Percentiles rank a stretch among this genome's conserved stretches.
Conservation (phyloP, 2,113 vertebrate species). For the Carollia perspicillata region DNA sequence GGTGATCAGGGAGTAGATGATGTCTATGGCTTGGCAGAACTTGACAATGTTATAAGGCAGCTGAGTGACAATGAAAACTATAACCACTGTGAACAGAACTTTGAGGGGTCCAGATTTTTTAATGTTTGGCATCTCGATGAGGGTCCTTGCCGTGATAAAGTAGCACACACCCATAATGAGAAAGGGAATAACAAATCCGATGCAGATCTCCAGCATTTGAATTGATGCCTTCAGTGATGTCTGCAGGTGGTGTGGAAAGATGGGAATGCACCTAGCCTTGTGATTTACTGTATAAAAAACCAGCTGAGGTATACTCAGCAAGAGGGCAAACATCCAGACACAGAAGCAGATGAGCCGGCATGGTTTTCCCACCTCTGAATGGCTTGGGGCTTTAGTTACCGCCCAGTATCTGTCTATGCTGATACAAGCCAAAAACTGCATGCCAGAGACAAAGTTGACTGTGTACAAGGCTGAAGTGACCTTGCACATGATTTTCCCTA, state of each 20-base stretch:
- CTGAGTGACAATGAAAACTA: conserved; percentile 90
- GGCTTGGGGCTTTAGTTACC: conserved; percentile 51
- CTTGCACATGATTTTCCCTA: conserved; percentile 88
- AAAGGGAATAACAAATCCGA: conserved; percentile 91
- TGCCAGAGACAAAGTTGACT: conserved; percentile 92
- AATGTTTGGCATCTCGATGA: conserved; percentile 81
- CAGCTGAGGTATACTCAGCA: conserved; percentile 91
- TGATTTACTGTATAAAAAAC: conserved; percentile 85
- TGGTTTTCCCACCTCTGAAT: not conserved
- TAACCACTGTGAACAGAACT: conserved; percentile 88
- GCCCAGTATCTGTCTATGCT: conserved; percentile 91
- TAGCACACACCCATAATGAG: conserved; percentile 91
- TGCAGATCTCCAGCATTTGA: conserved; percentile 88
- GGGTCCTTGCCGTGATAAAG: conserved; percentile 77
- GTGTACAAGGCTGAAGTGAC: conserved; percentile 88
- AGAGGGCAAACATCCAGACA: conserved; percentile 85
- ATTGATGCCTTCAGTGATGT: conserved; percentile 82
- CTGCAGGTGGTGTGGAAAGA: conserved; percentile 83
- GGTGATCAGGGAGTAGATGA: conserved; percentile 86
- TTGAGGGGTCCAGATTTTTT: conserved; percentile 85
- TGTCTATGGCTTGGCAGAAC: conserved; percentile 88
- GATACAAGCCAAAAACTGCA: conserved; percentile 94
- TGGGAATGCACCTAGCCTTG: conserved; percentile 82
- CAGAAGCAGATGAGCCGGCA: conserved; percentile 77
- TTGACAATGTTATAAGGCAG: conserved; percentile 92